Conservation (phyloP, 2,113 vertebrate genomes). For the Dolichallabes microphthalmus region DNA sequence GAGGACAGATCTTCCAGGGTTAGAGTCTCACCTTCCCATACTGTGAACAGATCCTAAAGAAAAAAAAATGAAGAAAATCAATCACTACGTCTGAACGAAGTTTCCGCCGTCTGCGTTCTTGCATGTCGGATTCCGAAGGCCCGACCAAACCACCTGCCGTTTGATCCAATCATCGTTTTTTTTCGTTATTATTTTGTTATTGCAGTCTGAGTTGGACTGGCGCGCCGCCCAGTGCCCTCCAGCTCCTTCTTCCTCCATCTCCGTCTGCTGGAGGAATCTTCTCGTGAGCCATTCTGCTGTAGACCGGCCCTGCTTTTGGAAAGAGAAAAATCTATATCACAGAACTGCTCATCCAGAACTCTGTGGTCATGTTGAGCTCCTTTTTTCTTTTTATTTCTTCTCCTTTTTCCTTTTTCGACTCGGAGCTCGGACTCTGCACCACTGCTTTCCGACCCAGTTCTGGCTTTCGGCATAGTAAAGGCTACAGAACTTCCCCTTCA, state of each 20-base stretch:
- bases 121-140: not conserved
- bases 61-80: not conserved
- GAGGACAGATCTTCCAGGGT: too few species aligned
- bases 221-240: slow-evolving; percentile 13
- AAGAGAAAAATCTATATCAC: slow-evolving; percentile 3
- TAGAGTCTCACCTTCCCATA: not conserved
- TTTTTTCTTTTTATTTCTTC: not conserved
- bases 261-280: not conserved
- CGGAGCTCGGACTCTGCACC: too few species aligned
- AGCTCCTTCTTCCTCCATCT: not conserved
- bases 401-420: not conserved
- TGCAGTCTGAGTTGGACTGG: not conserved
- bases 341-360: not conserved
- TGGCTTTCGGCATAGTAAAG: not conserved
- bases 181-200: not conserved
- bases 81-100: slow-evolving; percentile 12
- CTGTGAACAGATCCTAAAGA: not conserved
- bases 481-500: not conserved
- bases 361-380: not conserved
- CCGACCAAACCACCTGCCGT: slow-evolving; percentile 6
- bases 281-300: not conserved
- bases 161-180: not conserved
- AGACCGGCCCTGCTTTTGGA: not conserved
- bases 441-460: not conserved
- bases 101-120: not conserved